phyloP scores from a whole-genome alignment of 2,888 invertebrate species.

The Microctonus hyperodae region DNA sequence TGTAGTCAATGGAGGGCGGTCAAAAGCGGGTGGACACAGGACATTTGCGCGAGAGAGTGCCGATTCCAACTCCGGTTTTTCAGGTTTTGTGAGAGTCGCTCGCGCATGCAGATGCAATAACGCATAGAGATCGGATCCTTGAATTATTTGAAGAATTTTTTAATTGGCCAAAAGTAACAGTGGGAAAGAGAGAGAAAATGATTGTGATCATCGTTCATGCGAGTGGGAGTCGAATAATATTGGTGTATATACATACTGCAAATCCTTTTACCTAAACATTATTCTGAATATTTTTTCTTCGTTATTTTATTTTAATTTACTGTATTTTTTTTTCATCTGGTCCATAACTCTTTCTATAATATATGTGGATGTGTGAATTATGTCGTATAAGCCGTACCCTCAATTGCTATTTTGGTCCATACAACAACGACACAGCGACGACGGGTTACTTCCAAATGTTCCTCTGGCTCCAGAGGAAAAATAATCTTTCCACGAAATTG shows the following conservation, averaged over 20 bases:
- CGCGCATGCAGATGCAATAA: conserved; percentile 38
- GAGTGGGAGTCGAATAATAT: conserved; percentile 33
- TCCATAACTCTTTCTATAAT: background rate
- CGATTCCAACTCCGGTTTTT: conserved; percentile 45
- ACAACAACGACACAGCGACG: background rate
- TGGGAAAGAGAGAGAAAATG: conserved; percentile 30
- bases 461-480: conserved; percentile 21
- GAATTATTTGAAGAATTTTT: conserved; percentile 45
- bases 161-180: conserved; percentile 38
- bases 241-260: background rate
- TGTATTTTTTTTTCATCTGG: conserved; percentile 14
- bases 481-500: conserved; percentile 42
- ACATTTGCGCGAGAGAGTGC: conserved; percentile 35
- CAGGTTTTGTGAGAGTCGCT: conserved; percentile 37
- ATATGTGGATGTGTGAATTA: background rate
- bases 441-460: conserved; percentile 8
- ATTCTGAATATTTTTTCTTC: background rate
- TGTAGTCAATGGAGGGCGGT: background rate
- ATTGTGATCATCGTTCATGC: conserved; percentile 27
- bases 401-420: conserved; percentile 3
- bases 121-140: conserved; percentile 44
- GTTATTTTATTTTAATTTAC: background rate
- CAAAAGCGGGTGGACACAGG: conserved; percentile 27
- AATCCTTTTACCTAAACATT: conserved; percentile 3
- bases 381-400: background rate